These are phyloP conservation scores for Brenthis daphne DNA, from an alignment of 2,888 invertebrate species.

Conservation along the genomic window DNA sequence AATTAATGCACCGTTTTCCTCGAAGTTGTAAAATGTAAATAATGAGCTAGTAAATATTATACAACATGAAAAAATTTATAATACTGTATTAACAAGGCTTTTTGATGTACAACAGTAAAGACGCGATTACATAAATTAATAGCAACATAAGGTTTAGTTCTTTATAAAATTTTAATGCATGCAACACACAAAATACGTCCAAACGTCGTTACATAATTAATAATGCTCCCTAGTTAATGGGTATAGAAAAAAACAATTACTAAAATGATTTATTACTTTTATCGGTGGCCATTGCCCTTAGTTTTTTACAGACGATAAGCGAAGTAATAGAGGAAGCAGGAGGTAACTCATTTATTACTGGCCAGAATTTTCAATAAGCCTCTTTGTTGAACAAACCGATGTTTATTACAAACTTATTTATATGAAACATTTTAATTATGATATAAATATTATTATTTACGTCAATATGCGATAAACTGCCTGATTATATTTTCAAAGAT, in stretches of 20 bases:
- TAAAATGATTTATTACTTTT: constrained; percentile 62
- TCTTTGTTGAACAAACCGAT: constrained; percentile 43
- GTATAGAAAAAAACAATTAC: constrained; percentile 46
- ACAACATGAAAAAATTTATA: too few relatives aligned
- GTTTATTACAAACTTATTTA: constrained; percentile 41
- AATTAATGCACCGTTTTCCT: too few relatives aligned
- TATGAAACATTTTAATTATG: constrained; percentile 39
- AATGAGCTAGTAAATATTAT: too few relatives aligned
- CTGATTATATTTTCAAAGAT: too few relatives aligned
- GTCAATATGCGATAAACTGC: constrained; percentile 28
- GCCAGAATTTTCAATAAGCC: constrained; percentile 55
- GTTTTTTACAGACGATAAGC: constrained; percentile 67
- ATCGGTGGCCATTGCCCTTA: constrained; percentile 58
- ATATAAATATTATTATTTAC: constrained; percentile 33
- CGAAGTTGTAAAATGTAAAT: too few relatives aligned
- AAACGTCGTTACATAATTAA: constrained; percentile 37
- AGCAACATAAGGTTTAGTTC: neutral
- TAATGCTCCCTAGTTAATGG: constrained; percentile 35
- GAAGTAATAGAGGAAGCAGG: constrained; percentile 60
- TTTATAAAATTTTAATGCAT: constrained; percentile 13
- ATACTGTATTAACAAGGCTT: too few relatives aligned
- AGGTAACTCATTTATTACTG: constrained; percentile 53
- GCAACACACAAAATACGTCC: constrained; percentile 21
- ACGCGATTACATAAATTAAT: neutral
- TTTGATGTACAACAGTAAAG: neutral